Conservation (phyloP, 2,797 vertebrate species). For the Galago senegalensis region DNA sequence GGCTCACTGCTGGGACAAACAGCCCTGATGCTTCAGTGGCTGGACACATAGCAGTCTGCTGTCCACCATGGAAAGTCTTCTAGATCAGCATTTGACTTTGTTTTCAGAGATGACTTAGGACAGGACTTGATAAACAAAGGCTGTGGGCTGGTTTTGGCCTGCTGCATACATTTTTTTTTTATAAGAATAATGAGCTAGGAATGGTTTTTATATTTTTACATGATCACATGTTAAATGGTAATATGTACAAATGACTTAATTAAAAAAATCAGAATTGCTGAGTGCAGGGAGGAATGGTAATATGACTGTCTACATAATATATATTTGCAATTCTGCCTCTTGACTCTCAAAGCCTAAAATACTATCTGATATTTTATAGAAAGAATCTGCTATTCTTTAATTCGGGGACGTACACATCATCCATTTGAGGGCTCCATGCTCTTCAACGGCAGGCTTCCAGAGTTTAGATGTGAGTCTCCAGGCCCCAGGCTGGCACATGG, state of each 20-base stretch:
- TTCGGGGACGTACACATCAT: background rate
- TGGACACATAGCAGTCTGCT: background rate
- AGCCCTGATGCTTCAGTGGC: background rate
- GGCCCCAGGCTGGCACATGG: background rate
- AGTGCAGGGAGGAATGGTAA: background rate
- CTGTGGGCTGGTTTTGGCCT: background rate
- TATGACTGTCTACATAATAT: background rate
- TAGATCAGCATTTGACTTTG: background rate
- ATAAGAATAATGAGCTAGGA: background rate
- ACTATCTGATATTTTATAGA: background rate
- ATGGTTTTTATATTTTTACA: background rate
- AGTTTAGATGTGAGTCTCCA: background rate
- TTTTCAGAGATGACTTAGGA: background rate
- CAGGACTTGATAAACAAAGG: background rate
- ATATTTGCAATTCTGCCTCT: background rate
- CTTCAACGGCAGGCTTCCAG: background rate
- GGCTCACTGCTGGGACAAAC: background rate
- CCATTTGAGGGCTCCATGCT: no score
- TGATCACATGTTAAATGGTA: background rate
- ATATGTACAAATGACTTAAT: background rate
- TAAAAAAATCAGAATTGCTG: no score
- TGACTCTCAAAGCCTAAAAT: background rate
- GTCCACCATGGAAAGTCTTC: background rate
- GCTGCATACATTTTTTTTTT: background rate
- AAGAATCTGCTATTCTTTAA: background rate